A percentile compares a stretch with the other conserved stretches of the same genome.
These are phyloP conservation scores for Xestobium rufovillosum DNA, from an alignment of 2,888 invertebrate species.

Conservation along the genomic window DNA sequence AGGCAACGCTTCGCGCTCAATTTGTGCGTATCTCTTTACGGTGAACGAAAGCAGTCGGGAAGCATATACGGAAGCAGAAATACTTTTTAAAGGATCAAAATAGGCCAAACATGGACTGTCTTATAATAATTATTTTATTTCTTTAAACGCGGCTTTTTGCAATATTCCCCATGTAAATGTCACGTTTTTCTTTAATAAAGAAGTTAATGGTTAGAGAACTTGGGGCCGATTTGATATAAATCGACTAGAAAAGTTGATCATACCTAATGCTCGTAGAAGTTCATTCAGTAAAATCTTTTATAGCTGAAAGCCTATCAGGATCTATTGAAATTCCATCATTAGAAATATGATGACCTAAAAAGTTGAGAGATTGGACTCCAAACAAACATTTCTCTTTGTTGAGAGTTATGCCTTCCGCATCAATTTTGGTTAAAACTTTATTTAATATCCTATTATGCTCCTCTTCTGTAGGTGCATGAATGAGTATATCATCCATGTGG, in stretches of 20 bases:
- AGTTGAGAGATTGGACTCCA: slow-evolving; percentile 21
- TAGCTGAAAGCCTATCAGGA: slow-evolving; percentile 21
- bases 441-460: slow-evolving; percentile 22
- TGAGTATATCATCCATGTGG: slow-evolving; percentile 21
- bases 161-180: slow-evolving; percentile 11
- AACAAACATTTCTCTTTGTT: slow-evolving; percentile 30
- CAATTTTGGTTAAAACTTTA: slow-evolving; percentile 22
- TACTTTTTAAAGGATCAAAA: slow-evolving; percentile 7
- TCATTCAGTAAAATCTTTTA: slow-evolving; percentile 22
- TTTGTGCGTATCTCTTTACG: slow-evolving; percentile 11
- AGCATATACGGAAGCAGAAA: slow-evolving; percentile 15
- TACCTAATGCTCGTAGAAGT: too few relatives aligned
- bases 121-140: slow-evolving; percentile 9
- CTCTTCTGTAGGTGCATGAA: slow-evolving; percentile 20
- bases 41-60: slow-evolving; percentile 9
- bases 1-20: slow-evolving; percentile 12
- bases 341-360: slow-evolving; percentile 28
- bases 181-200: slow-evolving; percentile 7
- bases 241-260: slow-evolving; percentile 17
- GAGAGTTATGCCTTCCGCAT: slow-evolving; percentile 24
- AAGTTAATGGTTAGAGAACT: slow-evolving; percentile 11
- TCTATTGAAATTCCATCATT: slow-evolving; percentile 20
- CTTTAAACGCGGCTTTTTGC: too few relatives aligned
- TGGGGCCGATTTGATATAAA: slow-evolving; percentile 13
- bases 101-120: slow-evolving; percentile 11